Evolutionary conservation across 2,113 vertebrate genomes (phyloP).

Genomic region (Okapia johnstoni): DNA sequence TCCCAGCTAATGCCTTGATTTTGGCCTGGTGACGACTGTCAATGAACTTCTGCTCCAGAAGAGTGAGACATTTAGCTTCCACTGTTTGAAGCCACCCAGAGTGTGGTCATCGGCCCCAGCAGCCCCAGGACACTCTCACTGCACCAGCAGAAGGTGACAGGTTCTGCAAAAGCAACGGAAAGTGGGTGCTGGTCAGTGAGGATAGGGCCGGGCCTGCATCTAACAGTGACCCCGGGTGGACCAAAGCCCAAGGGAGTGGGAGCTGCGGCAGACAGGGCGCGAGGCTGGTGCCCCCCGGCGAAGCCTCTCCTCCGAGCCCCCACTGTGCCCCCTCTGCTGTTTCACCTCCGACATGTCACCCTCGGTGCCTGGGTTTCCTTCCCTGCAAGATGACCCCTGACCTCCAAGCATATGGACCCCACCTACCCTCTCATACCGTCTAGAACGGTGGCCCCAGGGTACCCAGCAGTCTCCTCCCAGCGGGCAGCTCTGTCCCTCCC

Average conservation of each 20-base stretch:
- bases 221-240: background rate
- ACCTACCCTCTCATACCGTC: fast-evolving
- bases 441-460: too few relatives aligned
- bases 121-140: background rate
- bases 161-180: background rate
- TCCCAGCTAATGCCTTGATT: background rate
- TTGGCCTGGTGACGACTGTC: fast-evolving
- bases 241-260: background rate
- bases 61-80: background rate
- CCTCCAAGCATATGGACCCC: fast-evolving
- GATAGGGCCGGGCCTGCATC: background rate
- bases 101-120: background rate
- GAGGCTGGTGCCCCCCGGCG: fast-evolving
- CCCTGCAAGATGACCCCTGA: background rate
- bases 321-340: background rate
- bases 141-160: background rate
- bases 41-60: background rate
- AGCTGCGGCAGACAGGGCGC: background rate
- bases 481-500: fast-evolving
- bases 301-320: background rate
- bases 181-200: background rate
- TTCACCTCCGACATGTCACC: background rate
- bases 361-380: background rate
- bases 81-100: background rate
- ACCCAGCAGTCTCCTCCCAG: fast-evolving